Evolutionary conservation across 1,140 invertebrate species (phyloP), one percentile per base, ranked within the genome.

Genomic region (Arctopsyche grandis): DNA sequence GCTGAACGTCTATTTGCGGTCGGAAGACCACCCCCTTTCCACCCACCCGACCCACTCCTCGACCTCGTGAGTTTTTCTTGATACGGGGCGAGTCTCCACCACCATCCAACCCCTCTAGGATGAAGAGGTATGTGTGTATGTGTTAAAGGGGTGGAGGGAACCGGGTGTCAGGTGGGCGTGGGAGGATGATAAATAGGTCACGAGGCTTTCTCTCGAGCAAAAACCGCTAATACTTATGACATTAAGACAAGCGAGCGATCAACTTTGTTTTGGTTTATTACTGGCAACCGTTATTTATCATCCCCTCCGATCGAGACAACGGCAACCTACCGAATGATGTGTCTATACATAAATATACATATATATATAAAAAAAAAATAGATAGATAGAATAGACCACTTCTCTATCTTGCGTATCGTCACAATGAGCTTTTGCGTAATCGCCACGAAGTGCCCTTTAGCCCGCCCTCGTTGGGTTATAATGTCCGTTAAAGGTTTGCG

Each of bases 131-230:
- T 1, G 52, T 16, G n/a, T 56, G 1, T 58, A 58, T 58, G 14
- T 48, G 46, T n/a, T 9, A n/a, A 48, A 48, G 46, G 9, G 46
- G 9, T n/a, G 46, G 46, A 9, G 46, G 46, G 9, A n/a, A n/a
- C n/a, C 46, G 52, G 52, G 21, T 75, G 71, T 75, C 71, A 75
- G 24, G 69, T 71, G 69, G 71, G 38, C 38, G 46, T 43, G 44
- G 38, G 71, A 1, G 14, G 70, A 75, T 78, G 75, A 78, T 80
- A 80, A 78, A 80, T 80, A 80, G 79, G 79, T 80, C 70, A 78
- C 44, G 56, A 21, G 69, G 75, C 60, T 52, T 80, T 80, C 66
- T 76, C 60, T 66, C 46, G 26, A 3, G 63, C 46, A 77, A 78
- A 79, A 79, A 80, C 60, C 74, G 46, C 73, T 77, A 69, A 77